phyloP scores from a whole-genome alignment of 2,888 invertebrate genomes.

The Chloroclysta siterata region DNA sequence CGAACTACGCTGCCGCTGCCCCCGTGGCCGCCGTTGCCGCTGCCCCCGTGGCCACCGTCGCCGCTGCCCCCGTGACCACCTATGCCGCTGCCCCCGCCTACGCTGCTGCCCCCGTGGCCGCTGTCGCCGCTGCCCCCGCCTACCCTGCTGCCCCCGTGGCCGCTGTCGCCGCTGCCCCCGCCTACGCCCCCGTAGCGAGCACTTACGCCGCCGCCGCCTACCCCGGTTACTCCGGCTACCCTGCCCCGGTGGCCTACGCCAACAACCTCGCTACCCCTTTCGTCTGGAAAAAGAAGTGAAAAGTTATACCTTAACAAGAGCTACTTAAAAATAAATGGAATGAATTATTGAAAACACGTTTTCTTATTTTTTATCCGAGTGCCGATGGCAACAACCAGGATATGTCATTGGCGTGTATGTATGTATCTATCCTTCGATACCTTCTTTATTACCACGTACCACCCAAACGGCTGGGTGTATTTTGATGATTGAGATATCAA shows the following conservation, averaged over 20 bases:
- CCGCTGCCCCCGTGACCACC: conserved; percentile 13
- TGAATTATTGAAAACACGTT: no score
- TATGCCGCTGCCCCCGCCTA: conserved; percentile 6
- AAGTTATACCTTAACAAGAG: not conserved
- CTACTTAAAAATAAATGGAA: not conserved
- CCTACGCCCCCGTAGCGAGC: conserved; percentile 1
- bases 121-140: not conserved
- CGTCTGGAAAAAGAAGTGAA: conserved; percentile 25
- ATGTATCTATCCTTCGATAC: no score
- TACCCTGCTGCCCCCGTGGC: not conserved
- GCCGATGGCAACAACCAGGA: no score
- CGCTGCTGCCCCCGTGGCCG: conserved; percentile 10
- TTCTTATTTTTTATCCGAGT: no score
- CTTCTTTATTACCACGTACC: no score
- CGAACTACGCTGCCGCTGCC: conserved; percentile 8
- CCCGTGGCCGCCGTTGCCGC: conserved; percentile 3
- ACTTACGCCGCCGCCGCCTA: conserved; percentile 9
- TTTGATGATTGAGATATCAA: no score
- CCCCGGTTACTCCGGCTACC: conserved; percentile 10
- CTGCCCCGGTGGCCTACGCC: conserved; percentile 10
- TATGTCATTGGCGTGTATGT: no score
- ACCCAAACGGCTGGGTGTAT: no score
- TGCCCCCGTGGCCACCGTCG: conserved; percentile 5
- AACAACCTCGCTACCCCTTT: conserved; percentile 7
- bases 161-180: not conserved